Percentiles rank a stretch among this genome's conserved stretches.
These are phyloP conservation scores for Cryptomyrus ogoouensis DNA, from an alignment of 2,113 vertebrate genomes.

Conservation along the genomic window DNA sequence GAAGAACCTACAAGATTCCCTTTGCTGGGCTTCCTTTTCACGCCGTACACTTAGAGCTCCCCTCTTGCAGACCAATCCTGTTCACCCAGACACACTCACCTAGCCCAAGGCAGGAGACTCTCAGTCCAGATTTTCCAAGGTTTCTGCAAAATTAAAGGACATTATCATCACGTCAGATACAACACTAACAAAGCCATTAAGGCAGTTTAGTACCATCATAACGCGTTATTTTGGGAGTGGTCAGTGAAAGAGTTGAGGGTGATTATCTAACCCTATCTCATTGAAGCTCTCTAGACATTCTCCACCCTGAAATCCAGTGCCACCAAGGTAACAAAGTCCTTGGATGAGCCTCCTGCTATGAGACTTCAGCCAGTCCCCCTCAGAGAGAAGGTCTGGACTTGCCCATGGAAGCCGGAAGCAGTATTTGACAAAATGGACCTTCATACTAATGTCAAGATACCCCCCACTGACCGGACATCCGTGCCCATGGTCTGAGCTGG, in stretches of 20 bases:
- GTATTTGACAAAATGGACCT: background rate
- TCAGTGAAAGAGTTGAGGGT: background rate
- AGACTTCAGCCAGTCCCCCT: background rate
- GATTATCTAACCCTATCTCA: background rate
- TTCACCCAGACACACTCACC: constrained; percentile 62
- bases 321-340: background rate
- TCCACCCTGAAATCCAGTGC: background rate
- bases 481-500: background rate
- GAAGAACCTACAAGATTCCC: background rate
- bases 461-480: background rate
- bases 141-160: constrained; percentile 69
- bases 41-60: background rate
- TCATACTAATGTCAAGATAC: background rate
- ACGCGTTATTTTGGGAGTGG: background rate
- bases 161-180: background rate
- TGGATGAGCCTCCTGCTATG: background rate
- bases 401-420: background rate
- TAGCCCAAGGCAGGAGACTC: constrained; percentile 89
- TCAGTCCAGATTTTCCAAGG: constrained; percentile 84
- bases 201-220: background rate
- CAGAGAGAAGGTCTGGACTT: background rate
- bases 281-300: background rate
- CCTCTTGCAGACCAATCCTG: background rate
- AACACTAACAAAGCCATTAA: background rate
- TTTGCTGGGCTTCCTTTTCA: background rate